Base-by-base conservation (phyloP, 2,113 vertebrate species). In the Columba livia region DNA sequence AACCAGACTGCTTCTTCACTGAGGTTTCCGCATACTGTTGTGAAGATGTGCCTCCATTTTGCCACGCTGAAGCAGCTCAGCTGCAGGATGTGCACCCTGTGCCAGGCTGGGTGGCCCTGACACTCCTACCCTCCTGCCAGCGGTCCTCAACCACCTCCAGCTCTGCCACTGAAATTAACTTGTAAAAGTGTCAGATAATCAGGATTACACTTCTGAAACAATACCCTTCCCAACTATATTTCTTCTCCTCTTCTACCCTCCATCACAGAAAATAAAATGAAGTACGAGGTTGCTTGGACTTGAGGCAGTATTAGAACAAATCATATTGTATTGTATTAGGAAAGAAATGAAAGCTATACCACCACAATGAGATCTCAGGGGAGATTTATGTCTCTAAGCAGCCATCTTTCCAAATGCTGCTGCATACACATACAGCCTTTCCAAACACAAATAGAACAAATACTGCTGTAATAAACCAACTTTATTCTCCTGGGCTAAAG, bases 41-140 rank as follows among this genome's bases (percentile, higher is more conserved):
- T 18, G 73, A 65, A 82, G 81, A 65, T 1, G 2, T n/a, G 78
- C 81, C 91, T 97, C 96, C 96, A 97, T 96, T 92, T 94, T 94
- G 75, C 82, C 54, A 84, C 26, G 2, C 0, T 6, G 72, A 56
- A 93, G 61, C 72, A 83, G 67, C 51, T 83, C n/a, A 0, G 75
- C 61, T 82, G 71, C 87, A 62, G 81, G 44, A 44, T 62, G 62
- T 47, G 44, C 18, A 47, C 62, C n/a, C 8, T 0, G 11, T 31
- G 47, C 66, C 44, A 53, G 82, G 29, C 26, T 72, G 58, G 31
- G 57, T 69, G 78, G 64, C 65, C 51, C 89, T 77, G 62, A 9
- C 62, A 11, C 25, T 40, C 29, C 66, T 61, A 1, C 53, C 7
- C 18, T 57, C 25, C 26, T 21, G 44, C 34, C 78, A 38, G 38